These are phyloP conservation scores for Phylloscopus collybita DNA, from an alignment of 2,797 vertebrate genomes.

Conservation along the genomic window DNA sequence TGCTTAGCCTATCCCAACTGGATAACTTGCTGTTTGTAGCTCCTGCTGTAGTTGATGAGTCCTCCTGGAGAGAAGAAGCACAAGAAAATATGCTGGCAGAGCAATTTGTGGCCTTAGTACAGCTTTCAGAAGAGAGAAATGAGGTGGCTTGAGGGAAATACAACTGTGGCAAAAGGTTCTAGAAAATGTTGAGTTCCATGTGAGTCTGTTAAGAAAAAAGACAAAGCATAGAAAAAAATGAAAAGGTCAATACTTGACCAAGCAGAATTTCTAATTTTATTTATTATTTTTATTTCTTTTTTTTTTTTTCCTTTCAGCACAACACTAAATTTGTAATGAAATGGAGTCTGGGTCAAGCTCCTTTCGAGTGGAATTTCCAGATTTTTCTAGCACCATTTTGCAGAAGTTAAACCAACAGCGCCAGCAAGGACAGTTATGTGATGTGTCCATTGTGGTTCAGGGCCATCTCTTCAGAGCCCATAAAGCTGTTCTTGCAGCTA, in stretches of 20 bases:
- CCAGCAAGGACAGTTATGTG: constrained; percentile 86
- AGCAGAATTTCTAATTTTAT: background rate
- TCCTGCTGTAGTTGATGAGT: background rate
- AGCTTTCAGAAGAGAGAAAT: background rate
- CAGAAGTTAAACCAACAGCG: constrained; percentile 89
- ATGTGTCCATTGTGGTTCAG: constrained; percentile 87
- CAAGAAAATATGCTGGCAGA: background rate
- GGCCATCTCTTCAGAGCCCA: constrained; percentile 88
- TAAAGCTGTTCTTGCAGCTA: constrained; percentile 88
- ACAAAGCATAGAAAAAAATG: background rate
- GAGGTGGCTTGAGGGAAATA: background rate
- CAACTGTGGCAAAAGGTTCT: background rate
- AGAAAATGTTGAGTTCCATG: background rate
- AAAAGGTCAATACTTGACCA: background rate
- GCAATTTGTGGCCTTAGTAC: background rate
- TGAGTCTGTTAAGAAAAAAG: background rate
- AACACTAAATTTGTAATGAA: constrained; percentile 75
- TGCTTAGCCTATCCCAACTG: background rate
- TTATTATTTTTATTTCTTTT: background rate
- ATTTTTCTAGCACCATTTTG: constrained; percentile 87
- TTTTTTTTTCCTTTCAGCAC: constrained; percentile 65
- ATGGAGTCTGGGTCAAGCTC: constrained; percentile 86
- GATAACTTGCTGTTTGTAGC: background rate
- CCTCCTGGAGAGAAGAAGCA: background rate
- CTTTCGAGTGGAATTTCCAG: constrained; percentile 88